Base-by-base conservation (phyloP, 1,140 invertebrate genomes). In the Hylaeus volcanicus region DNA sequence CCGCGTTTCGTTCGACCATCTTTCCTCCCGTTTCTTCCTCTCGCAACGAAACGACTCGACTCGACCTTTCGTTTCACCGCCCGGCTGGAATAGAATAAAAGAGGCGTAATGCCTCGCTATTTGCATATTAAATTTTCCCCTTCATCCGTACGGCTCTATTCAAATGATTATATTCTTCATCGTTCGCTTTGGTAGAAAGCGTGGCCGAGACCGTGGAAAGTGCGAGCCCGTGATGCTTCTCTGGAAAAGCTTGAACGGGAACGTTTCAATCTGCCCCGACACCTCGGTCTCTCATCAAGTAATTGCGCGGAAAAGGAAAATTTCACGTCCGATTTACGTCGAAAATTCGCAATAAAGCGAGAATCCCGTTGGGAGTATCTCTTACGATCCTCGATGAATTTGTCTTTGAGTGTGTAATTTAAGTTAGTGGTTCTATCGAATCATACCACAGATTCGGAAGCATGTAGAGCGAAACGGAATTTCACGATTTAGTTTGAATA, bases 41-140 rank as follows among this genome's bases (percentile, higher is more conserved):
- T 55, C 37, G 61, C 71, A 60, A 48, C 77, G 69, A 80, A 65
- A 51, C 72, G 58, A 79, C 15, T 45, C 77, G 66, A 65, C 80
- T 79, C 74, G 82, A 73, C 77, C 58, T 86, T 70, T 65, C 79
- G 70, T 80, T 68, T 72, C 72, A 12, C 26, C 65, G 66, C 73
- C 65, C 53, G 75, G 37, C 15, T 58, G 64, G 71, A 79, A 63
- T 79, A 79, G 82, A 87, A 85, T 87, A 87, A 88, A 86, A 88
- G 83, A 88, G 79, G 78, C 73, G 85, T 84, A 87, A 88, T 81
- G 78, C 79, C 66, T 61, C 74, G 74, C 86, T 88, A 89, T 89
- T 89, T 88, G 87, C 88, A 89, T 89, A 89, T 88, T 89, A 88
- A 89, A 88, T 88, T 88, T 85, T 72, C 76, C 80, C 77, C 82